Base-by-base conservation (phyloP, 2,888 invertebrate genomes). In the Cephus nigrinus region DNA sequence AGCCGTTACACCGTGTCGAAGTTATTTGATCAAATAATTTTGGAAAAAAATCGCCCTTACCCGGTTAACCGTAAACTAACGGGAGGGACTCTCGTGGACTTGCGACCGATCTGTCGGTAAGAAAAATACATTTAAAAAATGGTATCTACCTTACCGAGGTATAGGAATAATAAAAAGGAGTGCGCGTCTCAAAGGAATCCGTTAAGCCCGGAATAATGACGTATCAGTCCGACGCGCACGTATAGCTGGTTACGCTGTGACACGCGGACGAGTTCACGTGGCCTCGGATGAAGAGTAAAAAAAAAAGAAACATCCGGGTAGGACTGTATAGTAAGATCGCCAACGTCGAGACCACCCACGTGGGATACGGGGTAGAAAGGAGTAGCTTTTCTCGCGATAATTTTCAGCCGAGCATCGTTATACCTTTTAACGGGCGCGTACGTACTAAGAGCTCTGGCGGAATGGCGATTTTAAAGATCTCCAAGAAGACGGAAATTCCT, bases 381-480 rank as follows among this genome's bases (percentile, higher is more conserved):
- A 55, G 55, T 55, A 9, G 55, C 55, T 3, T 23, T 55, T 55
- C 55, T 23, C 55, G 55, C 23, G 71, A 23, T 32, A 33, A 31
- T 32, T 32, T 71, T 32, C 30, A 31, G 12, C 30, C 71, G 1
- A 31, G 30, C 23, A 11, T 71, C 71, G 71, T 71, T 71, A 55
- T 55, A 30, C 71, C 30, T 71, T 71, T 71, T 71, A 71, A 71
- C 71, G 71, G 31, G 71, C 30, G 71, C 71, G 71, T 71, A 71
- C 71, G 12, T n/a, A 71, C 34, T 12, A 32, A 71, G 31, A 33
- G 71, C 31, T 71, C 31, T 11, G 12, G 71, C 71, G 71, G 71
- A 71, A 71, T 34, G 71, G 33, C 71, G 71, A 71, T 71, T 71
- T 71, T 71, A 71, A 71, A 33, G 71, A 71, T 71, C 71, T 71